Percentiles rank a stretch among this genome's conserved stretches.
Evolutionary conservation across 2,797 vertebrate genomes (phyloP).

Genomic region (Platyrinchus mystaceus): DNA sequence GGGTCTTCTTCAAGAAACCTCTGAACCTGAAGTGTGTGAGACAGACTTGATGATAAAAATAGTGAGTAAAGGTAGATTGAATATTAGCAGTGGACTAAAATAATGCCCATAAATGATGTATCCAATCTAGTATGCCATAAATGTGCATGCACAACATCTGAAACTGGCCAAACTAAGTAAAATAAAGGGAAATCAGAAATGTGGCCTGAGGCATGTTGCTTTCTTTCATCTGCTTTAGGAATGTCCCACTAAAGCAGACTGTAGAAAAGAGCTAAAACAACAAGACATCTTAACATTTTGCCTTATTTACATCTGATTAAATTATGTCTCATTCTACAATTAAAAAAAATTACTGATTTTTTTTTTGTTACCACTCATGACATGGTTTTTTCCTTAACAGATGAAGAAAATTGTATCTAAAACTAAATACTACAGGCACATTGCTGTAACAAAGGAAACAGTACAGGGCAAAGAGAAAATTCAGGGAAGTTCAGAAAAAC

Average conservation of each 20-base stretch:
- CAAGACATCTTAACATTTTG: not conserved
- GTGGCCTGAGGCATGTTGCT: not conserved
- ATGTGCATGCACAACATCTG: not conserved
- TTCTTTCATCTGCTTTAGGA: constrained; percentile 10
- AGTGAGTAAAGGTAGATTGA: not conserved
- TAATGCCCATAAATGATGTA: not conserved
- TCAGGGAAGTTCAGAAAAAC: not conserved
- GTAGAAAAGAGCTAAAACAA: not conserved
- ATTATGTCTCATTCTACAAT: not conserved
- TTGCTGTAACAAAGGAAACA: not conserved
- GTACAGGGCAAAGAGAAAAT: not conserved
- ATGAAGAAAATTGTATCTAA: not conserved
- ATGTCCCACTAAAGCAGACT: not conserved
- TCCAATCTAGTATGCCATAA: not conserved
- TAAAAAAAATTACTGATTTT: not conserved
- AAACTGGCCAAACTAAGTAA: not conserved
- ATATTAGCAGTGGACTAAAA: not conserved
- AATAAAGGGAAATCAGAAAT: not conserved
- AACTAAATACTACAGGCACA: not conserved
- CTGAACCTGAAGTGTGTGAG: not conserved
- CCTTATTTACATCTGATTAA: not conserved
- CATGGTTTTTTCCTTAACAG: not conserved
- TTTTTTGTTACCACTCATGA: not conserved
- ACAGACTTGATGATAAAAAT: not conserved
- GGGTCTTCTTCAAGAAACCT: constrained; percentile 19